A percentile compares a stretch with the other conserved stretches of the same genome.
Evolutionary conservation across 2,888 invertebrate species (phyloP).

Genomic region (Ommatoiulus sabulosus): DNA sequence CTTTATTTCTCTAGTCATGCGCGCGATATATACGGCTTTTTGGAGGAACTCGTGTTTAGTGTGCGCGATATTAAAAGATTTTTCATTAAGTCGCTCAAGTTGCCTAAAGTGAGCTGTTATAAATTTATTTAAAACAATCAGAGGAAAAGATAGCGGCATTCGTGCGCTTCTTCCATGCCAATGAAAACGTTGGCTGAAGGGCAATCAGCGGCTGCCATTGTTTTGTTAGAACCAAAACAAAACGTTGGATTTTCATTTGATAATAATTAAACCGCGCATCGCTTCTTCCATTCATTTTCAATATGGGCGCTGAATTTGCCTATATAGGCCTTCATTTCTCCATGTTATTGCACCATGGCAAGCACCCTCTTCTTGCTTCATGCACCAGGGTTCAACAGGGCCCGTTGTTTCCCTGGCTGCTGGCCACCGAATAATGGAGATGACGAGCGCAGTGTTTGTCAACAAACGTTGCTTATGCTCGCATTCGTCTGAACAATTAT

Average conservation of each 20-base stretch:
- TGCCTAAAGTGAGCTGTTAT: constrained; percentile 51
- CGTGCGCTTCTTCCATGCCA: constrained; percentile 2
- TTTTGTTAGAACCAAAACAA: constrained; percentile 36
- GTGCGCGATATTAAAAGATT: constrained; percentile 16
- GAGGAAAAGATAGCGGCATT: constrained; percentile 39
- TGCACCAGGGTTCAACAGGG: neutral
- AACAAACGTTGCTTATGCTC: neutral
- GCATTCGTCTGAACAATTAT: constrained; percentile 8
- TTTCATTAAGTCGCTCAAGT: constrained; percentile 51
- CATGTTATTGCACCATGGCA: neutral
- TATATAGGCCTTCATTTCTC: neutral
- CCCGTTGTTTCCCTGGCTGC: neutral
- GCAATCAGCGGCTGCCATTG: constrained; percentile 43
- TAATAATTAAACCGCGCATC: constrained; percentile 27
- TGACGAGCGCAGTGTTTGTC: neutral
- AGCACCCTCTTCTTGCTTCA: neutral
- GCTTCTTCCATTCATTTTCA: constrained; percentile 23
- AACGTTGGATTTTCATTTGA: constrained; percentile 36
- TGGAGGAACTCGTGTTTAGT: neutral
- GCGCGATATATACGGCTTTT: constrained; percentile 12
- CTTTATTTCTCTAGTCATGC: constrained; percentile 25
- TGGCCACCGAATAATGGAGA: neutral
- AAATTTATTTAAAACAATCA: constrained; percentile 51
- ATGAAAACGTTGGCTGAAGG: constrained; percentile 36
- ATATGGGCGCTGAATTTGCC: neutral